Evolutionary conservation across 2,888 invertebrate species (phyloP).

Genomic region (Blera fallax): DNA sequence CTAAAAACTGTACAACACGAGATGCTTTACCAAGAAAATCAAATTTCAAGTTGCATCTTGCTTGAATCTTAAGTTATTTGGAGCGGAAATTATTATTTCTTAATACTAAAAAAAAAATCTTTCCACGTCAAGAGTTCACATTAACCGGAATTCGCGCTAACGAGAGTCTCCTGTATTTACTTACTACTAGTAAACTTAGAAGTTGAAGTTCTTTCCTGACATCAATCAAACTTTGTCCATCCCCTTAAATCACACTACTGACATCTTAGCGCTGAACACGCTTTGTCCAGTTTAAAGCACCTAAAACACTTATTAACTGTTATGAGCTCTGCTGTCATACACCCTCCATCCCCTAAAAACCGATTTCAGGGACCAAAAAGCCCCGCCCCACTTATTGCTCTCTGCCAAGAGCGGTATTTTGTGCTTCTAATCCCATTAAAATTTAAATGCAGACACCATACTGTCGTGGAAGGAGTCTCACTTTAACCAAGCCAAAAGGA

Average conservation of each 20-base stretch:
- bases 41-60: too few species aligned
- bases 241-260: not conserved
- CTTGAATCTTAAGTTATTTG: too few species aligned
- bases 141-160: too few species aligned
- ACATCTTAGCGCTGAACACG: not conserved
- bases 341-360: slow-evolving; percentile 25
- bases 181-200: too few species aligned
- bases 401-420: slow-evolving; percentile 47
- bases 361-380: slow-evolving; percentile 5
- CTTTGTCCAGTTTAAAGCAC: slow-evolving; percentile 6
- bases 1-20: too few species aligned
- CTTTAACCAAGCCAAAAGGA: not conserved
- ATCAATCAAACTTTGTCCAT: too few species aligned
- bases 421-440: slow-evolving; percentile 65
- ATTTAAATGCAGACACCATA: slow-evolving; percentile 67
- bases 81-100: too few species aligned
- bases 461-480: slow-evolving; percentile 36
- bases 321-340: slow-evolving; percentile 44
- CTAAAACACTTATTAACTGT: slow-evolving; percentile 53
- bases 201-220: too few species aligned
- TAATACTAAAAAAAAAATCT: too few species aligned
- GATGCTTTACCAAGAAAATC: too few species aligned
- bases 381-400: not conserved
- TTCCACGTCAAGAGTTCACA: too few species aligned
- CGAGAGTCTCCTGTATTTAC: too few species aligned